Evolutionary conservation across 2,113 vertebrate species (phyloP).

Genomic region (Leuciscus idus): DNA sequence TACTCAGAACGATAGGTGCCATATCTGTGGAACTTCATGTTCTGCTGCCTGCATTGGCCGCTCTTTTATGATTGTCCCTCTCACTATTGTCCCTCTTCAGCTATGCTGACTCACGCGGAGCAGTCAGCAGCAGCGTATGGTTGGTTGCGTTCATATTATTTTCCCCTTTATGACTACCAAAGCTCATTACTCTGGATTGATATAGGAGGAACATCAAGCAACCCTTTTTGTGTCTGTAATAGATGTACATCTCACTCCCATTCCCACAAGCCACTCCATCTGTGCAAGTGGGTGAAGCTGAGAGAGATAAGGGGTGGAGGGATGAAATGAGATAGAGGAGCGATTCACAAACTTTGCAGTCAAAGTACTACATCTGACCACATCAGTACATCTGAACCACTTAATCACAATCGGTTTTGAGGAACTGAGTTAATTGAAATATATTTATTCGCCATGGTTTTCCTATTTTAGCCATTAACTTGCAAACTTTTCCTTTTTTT

Average conservation of each 20-base stretch:
- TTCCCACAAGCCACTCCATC: conserved; percentile 19
- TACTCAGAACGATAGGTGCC: conserved; percentile 49
- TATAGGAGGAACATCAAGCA: conserved; percentile 14
- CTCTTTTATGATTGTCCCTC: conserved; percentile 47
- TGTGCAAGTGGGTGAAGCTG: conserved; percentile 16
- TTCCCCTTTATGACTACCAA: conserved; percentile 14
- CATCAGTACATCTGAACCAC: neutral
- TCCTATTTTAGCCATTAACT: neutral
- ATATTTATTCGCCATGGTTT: neutral
- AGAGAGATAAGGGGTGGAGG: conserved; percentile 27
- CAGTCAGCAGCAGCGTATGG: neutral
- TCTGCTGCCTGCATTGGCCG: conserved; percentile 41
- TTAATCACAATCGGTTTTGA: neutral
- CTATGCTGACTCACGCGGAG: conserved; percentile 40
- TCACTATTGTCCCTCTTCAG: conserved; percentile 41
- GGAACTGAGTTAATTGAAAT: neutral
- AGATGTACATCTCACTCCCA: conserved; percentile 52
- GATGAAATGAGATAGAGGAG: neutral
- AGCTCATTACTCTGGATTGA: conserved; percentile 32
- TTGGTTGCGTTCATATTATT: neutral
- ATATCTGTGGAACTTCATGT: conserved; percentile 57
- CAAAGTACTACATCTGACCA: neutral
- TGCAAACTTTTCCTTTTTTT: neutral
- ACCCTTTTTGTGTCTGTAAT: conserved; percentile 52
- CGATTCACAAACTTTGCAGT: neutral